A percentile compares a stretch with the other conserved stretches of the same genome.
phyloP scores from a whole-genome alignment of 2,888 invertebrate genomes.

The Hemicrepidius hirtus region DNA sequence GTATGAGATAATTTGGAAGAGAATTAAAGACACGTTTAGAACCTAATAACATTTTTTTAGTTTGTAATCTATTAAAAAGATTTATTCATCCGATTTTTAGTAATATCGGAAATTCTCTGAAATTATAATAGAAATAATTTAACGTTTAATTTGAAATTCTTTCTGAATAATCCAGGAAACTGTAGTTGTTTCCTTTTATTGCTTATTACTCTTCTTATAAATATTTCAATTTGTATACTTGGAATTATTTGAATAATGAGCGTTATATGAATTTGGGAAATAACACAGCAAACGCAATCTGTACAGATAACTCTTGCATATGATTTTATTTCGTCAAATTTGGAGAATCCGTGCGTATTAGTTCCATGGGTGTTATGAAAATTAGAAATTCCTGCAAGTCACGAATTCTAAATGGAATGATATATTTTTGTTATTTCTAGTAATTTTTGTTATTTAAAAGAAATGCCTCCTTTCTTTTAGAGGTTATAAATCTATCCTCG shows the following conservation, averaged over 20 bases:
- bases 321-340: conserved; percentile 5
- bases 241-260: background rate
- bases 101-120: no score
- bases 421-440: background rate
- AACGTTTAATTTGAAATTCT: no score
- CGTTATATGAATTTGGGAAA: background rate
- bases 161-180: no score
- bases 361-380: conserved; percentile 11
- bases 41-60: no score
- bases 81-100: no score
- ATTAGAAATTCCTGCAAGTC: conserved; percentile 19
- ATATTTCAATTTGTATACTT: background rate
- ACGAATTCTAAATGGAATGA: background rate
- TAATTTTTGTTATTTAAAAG: conserved; percentile 8
- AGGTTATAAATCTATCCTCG: background rate
- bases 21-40: no score
- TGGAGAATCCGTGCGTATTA: background rate
- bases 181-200: no score
- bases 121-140: no score
- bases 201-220: background rate
- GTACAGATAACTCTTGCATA: conserved; percentile 1
- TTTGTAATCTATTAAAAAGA: no score
- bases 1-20: no score
- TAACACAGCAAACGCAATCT: conserved; percentile 4
- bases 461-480: background rate